Percentiles rank a stretch among this genome's conserved stretches.
These are phyloP conservation scores for Sinodicranocentrus sp. DNA, from an alignment of 2,888 invertebrate genomes.

Conservation along the genomic window DNA sequence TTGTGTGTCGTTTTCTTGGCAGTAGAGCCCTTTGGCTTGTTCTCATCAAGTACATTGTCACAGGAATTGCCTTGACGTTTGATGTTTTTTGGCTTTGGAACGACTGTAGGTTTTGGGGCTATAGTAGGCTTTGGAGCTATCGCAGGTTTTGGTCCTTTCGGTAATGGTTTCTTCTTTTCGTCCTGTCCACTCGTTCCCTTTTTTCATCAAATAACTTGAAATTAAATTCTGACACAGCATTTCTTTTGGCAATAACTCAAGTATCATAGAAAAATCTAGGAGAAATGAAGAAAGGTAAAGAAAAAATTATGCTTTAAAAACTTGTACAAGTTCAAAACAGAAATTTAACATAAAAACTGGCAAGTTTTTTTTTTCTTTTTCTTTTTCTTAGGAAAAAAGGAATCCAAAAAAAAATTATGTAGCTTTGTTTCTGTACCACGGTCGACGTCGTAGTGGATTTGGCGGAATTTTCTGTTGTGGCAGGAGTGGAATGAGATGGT, in stretches of 20 bases:
- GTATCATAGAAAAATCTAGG: slow-evolving; percentile 23
- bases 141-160: slow-evolving; percentile 76
- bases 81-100: slow-evolving; percentile 76
- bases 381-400: no score
- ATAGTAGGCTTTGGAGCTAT: slow-evolving; percentile 76
- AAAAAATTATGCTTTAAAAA: not conserved
- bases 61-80: slow-evolving; percentile 75
- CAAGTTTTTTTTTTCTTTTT: slow-evolving; percentile 2
- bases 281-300: not conserved
- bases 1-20: slow-evolving; percentile 79
- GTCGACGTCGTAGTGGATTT: slow-evolving; percentile 80
- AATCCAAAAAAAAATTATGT: not conserved
- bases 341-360: no score
- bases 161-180: slow-evolving; percentile 63
- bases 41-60: slow-evolving; percentile 75
- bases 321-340: no score
- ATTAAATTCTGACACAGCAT: slow-evolving; percentile 32
- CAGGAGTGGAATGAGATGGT: slow-evolving; percentile 60
- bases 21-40: slow-evolving; percentile 58
- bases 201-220: slow-evolving; percentile 30
- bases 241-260: slow-evolving; percentile 34
- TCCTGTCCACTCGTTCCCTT: slow-evolving; percentile 62
- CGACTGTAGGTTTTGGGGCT: slow-evolving; percentile 74
- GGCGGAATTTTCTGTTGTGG: slow-evolving; percentile 2
- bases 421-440: slow-evolving; percentile 73